Evolutionary conservation across 1,140 invertebrate species (phyloP), one percentile per base, ranked within the genome.

Genomic region (Trigoniulus corallinus): DNA sequence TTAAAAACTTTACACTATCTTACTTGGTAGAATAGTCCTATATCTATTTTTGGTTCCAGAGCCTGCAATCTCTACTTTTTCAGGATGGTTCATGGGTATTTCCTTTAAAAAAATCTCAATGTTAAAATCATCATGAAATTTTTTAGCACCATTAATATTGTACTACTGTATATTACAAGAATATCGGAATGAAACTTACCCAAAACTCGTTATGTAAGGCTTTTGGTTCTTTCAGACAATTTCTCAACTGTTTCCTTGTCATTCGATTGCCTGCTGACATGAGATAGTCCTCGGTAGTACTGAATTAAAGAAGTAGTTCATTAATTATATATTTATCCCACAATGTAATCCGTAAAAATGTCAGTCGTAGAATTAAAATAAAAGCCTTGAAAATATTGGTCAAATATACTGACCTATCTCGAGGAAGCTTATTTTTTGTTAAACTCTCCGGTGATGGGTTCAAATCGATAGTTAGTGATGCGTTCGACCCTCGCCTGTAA

Each of bases 1-100:
- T 34, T 7, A 34, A 34, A 34, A 7, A 34, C 7, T 34, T 34
- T 7, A 34, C 7, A 29, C 10, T 47, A 24, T 40, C n/a, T 62
- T 59, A 69, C 67, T 93, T 3, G 88, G 88, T 56, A 93, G 68
- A 45, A 94, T 87, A 0, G 83, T 81, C 61, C 80, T 79, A 62
- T 94, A 94, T 55, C 88, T 75, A 67, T 94, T 94, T 66, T 89
- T 89, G 18, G 79, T 75, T 53, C 86, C 83, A n/a, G 83, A 85
- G 2, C 88, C 88, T 46, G 81, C 82, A 2, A 92, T 80, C 59
- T 83, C 78, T 3, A 86, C 78, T 60, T 85, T 84, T 56, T 92
- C 86, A 50, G 88, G 84, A 56, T 86, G 78, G 66, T 94, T 94
- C 25, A 84, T 75, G 0, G 88, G 88, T 54, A 94, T 80, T 65